Evolutionary conservation across 2,113 vertebrate genomes (phyloP).

Genomic region (Cettia cetti): DNA sequence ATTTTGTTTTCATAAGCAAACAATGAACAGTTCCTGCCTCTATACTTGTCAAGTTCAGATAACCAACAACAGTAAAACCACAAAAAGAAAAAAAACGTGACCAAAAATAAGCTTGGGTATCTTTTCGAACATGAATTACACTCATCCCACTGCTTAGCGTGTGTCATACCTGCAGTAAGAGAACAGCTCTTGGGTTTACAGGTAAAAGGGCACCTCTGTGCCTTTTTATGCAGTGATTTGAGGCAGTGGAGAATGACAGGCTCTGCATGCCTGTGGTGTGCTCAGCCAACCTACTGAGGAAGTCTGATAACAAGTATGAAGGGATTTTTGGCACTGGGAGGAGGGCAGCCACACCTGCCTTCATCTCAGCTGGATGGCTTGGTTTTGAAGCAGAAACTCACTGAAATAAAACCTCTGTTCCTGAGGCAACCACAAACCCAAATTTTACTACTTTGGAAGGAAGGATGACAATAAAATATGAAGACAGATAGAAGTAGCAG

Average conservation of each 20-base stretch:
- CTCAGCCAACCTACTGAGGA: neutral
- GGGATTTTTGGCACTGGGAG: neutral
- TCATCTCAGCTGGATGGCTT: neutral
- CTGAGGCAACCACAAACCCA: neutral
- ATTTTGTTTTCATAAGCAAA: constrained; percentile 30
- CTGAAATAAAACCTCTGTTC: neutral
- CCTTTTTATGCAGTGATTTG: neutral
- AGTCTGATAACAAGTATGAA: neutral
- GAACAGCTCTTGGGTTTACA: neutral
- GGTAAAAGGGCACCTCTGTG: neutral
- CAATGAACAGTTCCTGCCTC: neutral
- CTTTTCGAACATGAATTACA: neutral
- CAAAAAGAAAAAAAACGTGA: neutral
- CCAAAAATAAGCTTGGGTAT: neutral
- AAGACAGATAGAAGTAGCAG: neutral
- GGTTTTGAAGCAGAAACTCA: neutral
- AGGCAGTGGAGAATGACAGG: neutral
- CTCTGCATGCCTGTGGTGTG: neutral
- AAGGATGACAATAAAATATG: neutral
- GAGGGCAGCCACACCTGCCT: neutral
- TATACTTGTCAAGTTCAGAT: neutral
- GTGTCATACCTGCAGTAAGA: neutral
- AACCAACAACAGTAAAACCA: neutral
- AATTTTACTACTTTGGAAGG: neutral
- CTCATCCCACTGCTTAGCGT: neutral